Percentiles rank a stretch among this genome's conserved stretches.
Evolutionary conservation across 2,113 vertebrate species (phyloP).

Genomic region (Rousettus leschenaultii): DNA sequence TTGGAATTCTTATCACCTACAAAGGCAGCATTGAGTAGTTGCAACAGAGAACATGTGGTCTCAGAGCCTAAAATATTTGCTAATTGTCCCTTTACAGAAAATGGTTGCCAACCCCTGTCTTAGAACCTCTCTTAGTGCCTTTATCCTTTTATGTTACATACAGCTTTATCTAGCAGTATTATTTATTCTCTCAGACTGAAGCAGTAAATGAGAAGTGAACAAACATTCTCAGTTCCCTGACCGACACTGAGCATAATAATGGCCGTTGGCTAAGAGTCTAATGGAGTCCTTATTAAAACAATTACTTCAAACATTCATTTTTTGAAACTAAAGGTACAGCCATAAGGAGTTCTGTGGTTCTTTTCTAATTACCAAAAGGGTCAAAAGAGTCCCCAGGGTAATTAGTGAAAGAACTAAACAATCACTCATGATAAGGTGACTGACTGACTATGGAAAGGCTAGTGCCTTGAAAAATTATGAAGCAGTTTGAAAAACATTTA

Average conservation of each 20-base stretch:
- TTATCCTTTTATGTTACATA: neutral
- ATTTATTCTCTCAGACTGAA: neutral
- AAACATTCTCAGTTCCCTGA: conserved; percentile 1
- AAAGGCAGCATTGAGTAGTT: neutral
- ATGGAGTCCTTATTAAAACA: conserved; percentile 44
- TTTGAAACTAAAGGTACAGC: neutral
- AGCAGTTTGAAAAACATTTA: neutral
- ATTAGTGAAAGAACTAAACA: conserved; percentile 1
- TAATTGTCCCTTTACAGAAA: neutral
- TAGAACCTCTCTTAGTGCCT: neutral
- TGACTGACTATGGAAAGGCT: neutral
- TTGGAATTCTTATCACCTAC: neutral
- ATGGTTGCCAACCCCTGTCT: neutral
- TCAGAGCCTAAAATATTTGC: neutral
- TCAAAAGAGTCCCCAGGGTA: neutral
- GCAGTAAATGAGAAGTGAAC: neutral
- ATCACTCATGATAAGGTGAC: neutral
- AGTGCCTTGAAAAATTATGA: neutral
- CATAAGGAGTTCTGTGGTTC: neutral
- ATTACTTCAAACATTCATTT: conserved; percentile 40
- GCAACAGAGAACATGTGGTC: neutral
- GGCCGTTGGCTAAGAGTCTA: neutral
- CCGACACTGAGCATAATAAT: neutral
- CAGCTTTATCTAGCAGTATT: neutral
- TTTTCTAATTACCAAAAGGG: neutral